Base-by-base conservation (phyloP, 1,140 invertebrate genomes). In the Vollenhovia emeryi region DNA sequence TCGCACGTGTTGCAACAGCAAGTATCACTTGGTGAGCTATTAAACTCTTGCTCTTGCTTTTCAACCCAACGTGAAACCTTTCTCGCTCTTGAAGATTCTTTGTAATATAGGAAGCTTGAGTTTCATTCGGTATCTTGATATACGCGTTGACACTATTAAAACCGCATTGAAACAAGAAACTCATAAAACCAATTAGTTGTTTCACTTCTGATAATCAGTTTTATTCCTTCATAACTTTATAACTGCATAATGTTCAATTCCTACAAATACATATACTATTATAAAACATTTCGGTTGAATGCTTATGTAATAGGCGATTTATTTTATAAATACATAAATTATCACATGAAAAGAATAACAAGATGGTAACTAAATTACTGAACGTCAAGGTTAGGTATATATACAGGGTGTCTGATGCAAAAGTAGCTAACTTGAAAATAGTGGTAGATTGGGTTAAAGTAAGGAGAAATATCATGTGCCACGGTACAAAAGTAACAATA, bases 41-140 rank as follows among this genome's bases (percentile, higher is more conserved):
- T 79, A 62, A 87, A 50, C 55, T 76, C 78, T 79, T 71, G 55
- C 84, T 82, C 55, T 55, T 55, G 52, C 74, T 71, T 87, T 87
- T 87, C 64, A 79, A 55, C 64, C 71, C 8, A 9, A 59, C 50
- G 86, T 6, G 62, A 87, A 87, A 85, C 83, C 86, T 55, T 86
- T 85, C 73, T 66, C 48, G 33, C 8, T 36, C 48, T 40, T 11
- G 18, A 36, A 24, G 40, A 40, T 57, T 57, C 64, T 36, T 13
- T 36, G 43, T 52, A 48, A 36, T 24, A 57, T 11, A 11, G 13
- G 57, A 36, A 40, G 33, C 52, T 78, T 50, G 15, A 78, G 50
- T 68, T 76, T 86, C 82, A 45, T 27, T 11, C 21, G n/a, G 24
- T 85, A 40, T 55, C 43, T 40, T 30, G 69, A 48, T 45, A 43